Base-by-base conservation (phyloP, 2,797 vertebrate species). In the Rhincodon typus region DNA sequence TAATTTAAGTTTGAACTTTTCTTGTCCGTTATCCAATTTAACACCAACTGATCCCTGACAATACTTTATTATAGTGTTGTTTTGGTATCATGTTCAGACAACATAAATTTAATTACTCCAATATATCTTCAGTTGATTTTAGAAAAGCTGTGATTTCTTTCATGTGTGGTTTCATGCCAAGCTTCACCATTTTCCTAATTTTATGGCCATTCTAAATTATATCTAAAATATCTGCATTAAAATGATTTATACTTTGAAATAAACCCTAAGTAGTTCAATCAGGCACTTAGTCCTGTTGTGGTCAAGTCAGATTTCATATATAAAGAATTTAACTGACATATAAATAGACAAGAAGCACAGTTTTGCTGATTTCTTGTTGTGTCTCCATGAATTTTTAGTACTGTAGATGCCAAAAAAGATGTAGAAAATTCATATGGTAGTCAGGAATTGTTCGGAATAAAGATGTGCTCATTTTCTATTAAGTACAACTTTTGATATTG, bases 1-100 rank as follows among this genome's bases (percentile, higher is more conserved):
- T 74, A 70, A 94, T 74, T 72, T 30, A 74, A 94, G 8, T 74
- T 27, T 74, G 42, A 53, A 34, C 38, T 69, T 93, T 12, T 69
- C 67, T 13, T 69, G 66, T 46, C 69, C 19, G 42, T 17, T 15
- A 95, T 1, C 46, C 70, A 95, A 53, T 74, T 74, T 95, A 94
- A 72, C 27, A 42, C 1, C 42, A 57, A 74, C 34, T 77, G 70
- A 53, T 30, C 70, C 27, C 17, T 74, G 53, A 17, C 38, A 53
- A 70, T n/a, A 94, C 74, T 94, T 94, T 94, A 69, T 77, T 53
- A 50, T 74, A 53, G 46, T 77, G 50, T 74, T 72, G 70, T 57
- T 77, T 50, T 30, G 15, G 57, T 12, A 91, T 34, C 27, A 53
- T 77, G 25, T 57, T 21, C 2, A 27, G 46, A 57, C 46, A 95